phyloP scores from a whole-genome alignment of 2,797 vertebrate genomes.

The Protonibea diacanthus region DNA sequence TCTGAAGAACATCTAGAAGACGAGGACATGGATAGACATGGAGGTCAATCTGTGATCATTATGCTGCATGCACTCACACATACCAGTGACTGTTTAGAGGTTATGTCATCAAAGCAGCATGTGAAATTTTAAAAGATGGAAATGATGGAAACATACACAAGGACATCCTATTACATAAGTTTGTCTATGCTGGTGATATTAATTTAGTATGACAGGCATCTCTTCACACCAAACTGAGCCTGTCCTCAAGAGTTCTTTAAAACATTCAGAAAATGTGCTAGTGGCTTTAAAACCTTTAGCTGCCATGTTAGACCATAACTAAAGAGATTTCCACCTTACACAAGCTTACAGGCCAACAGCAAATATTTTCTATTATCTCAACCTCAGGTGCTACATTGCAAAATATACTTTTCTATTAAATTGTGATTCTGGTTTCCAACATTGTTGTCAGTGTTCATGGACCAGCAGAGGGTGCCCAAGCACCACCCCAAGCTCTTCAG shows the following conservation, averaged over 20 bases:
- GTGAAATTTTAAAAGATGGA: not conserved
- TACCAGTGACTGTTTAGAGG: not conserved
- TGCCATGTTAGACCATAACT: not conserved
- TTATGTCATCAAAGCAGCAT: not conserved
- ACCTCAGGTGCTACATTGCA: not conserved
- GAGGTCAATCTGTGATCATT: not conserved
- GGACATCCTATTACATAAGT: not conserved
- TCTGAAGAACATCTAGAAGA: not conserved
- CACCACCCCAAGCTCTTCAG: too few species aligned
- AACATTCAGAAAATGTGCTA: too few species aligned
- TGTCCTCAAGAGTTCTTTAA: not conserved
- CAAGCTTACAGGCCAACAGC: not conserved
- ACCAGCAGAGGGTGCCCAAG: constrained; percentile 35
- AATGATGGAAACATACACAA: not conserved
- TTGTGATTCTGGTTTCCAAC: not conserved
- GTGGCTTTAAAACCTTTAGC: not conserved
- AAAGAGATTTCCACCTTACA: too few species aligned
- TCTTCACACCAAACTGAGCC: not conserved
- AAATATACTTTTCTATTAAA: not conserved
- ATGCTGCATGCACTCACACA: not conserved
- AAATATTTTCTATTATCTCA: not conserved
- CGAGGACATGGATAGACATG: not conserved
- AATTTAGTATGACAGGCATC: not conserved
- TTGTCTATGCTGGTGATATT: not conserved
- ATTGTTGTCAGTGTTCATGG: not conserved